These are phyloP conservation scores for Hydrophis major DNA, from an alignment of 2,797 vertebrate genomes.

Conservation along the genomic window DNA sequence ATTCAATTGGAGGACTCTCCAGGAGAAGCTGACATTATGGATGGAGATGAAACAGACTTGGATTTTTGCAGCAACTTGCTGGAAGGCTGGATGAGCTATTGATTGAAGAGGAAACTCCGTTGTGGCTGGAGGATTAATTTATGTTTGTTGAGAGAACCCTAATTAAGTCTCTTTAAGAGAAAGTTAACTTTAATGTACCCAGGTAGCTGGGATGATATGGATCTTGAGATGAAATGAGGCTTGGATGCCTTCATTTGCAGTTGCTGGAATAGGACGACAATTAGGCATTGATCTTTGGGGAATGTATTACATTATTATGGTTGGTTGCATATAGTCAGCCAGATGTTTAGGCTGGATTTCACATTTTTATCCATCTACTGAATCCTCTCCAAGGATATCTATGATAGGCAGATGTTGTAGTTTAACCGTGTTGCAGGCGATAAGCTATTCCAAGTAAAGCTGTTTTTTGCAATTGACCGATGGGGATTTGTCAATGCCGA, in stretches of 20 bases:
- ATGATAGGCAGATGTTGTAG: background rate
- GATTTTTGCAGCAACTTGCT: conserved; percentile 9
- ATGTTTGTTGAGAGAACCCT: conserved; percentile 67
- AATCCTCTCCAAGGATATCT: background rate
- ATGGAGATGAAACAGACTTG: background rate
- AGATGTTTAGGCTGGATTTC: background rate
- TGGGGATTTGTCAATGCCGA: background rate
- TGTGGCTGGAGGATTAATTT: conserved; percentile 67
- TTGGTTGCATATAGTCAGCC: background rate
- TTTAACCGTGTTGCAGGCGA: background rate
- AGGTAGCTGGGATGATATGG: conserved; percentile 45
- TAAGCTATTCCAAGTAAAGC: background rate
- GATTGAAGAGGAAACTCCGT: conserved; percentile 47
- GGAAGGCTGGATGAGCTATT: conserved; percentile 45
- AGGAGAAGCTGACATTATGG: rapidly evolving
- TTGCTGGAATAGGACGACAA: background rate
- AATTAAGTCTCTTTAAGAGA: conserved; percentile 73
- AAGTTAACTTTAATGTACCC: conserved; percentile 69
- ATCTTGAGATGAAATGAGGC: conserved; percentile 29
- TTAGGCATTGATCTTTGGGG: background rate
- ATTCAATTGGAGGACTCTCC: rapidly evolving
- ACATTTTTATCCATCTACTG: background rate
- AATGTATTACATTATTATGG: background rate
- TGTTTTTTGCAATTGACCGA: background rate
- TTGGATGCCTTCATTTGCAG: background rate